A percentile compares a stretch with the other conserved stretches of the same genome.
phyloP scores from a whole-genome alignment of 2,113 vertebrate species.

The Malurus alboscapulatus region DNA sequence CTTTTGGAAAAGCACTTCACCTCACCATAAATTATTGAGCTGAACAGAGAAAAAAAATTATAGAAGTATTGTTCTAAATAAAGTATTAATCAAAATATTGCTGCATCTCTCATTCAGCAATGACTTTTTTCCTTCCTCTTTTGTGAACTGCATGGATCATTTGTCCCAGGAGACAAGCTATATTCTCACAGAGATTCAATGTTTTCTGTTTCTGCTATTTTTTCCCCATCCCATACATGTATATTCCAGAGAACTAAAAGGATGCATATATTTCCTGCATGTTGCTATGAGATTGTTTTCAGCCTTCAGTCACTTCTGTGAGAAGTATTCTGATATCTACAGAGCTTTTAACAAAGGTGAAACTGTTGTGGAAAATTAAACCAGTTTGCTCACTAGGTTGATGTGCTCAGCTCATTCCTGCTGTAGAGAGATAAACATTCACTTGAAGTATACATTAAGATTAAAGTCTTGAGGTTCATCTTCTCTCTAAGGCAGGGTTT shows the following conservation, averaged over 20 bases:
- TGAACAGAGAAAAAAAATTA: not conserved
- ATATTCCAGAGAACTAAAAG: not conserved
- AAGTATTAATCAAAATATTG: not conserved
- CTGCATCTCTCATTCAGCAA: not conserved
- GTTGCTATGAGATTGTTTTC: not conserved
- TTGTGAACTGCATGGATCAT: not conserved
- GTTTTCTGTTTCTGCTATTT: not conserved
- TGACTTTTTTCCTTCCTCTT: not conserved
- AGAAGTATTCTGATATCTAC: not conserved
- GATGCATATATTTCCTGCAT: not conserved
- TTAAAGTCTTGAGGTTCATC: not conserved
- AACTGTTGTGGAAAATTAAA: constrained; percentile 5
- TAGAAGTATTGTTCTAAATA: not conserved
- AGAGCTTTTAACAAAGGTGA: not conserved
- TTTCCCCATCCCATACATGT: not conserved
- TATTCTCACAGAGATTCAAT: not conserved
- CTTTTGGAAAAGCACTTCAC: not conserved
- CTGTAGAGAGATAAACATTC: not conserved
- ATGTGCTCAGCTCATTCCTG: not conserved
- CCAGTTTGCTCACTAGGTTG: not conserved
- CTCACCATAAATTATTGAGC: not conserved
- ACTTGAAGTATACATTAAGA: not conserved
- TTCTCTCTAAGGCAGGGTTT: not conserved
- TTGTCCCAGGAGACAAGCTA: not conserved
- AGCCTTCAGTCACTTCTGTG: not conserved